Evolutionary conservation across 1,140 invertebrate species (phyloP).

Genomic region (Daktulosphaira vitifoliae): DNA sequence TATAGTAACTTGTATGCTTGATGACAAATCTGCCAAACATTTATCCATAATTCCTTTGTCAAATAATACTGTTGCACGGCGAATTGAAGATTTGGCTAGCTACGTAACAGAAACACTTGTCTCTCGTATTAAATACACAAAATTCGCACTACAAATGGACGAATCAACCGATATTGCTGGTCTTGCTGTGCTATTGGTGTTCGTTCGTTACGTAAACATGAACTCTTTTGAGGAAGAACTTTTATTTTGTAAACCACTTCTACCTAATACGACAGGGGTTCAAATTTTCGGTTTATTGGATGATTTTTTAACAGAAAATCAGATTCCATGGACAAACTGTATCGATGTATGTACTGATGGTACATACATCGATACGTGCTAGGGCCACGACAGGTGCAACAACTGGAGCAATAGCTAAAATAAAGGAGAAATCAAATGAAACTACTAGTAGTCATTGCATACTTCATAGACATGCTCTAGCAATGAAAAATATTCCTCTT

Average conservation of each 20-base stretch:
- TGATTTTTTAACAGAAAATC: background rate
- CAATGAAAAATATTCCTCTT: background rate
- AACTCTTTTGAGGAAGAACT: background rate
- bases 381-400: background rate
- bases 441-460: background rate
- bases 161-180: constrained; percentile 4
- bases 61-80: background rate
- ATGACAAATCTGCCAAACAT: background rate
- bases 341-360: background rate
- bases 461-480: background rate
- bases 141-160: constrained; percentile 3
- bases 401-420: background rate
- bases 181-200: background rate
- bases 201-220: background rate
- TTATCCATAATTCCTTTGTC: background rate
- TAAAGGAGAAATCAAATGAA: background rate
- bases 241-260: background rate
- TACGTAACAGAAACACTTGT: background rate
- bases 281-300: background rate
- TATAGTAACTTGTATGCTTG: background rate
- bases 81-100: background rate
- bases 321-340: background rate
- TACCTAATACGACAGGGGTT: background rate
- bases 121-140: background rate
- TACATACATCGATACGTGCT: no score